phyloP scores from a whole-genome alignment of 2,888 invertebrate genomes.

The Drosophila ustulata region DNA sequence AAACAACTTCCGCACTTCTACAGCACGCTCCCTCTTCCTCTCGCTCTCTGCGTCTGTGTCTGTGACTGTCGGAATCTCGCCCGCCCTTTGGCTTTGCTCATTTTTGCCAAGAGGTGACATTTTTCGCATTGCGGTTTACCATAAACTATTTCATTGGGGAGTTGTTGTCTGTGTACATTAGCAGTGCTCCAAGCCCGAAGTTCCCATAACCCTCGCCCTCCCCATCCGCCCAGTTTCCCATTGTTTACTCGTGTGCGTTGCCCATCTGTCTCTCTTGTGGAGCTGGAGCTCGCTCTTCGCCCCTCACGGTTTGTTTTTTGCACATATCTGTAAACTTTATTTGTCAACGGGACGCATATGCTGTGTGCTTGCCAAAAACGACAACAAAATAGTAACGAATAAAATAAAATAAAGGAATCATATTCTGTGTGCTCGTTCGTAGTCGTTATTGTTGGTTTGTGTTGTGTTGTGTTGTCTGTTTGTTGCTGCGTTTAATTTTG shows the following conservation, averaged over 20 bases:
- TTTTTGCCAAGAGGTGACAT: constrained; percentile 83
- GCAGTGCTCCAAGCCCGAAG: constrained; percentile 39
- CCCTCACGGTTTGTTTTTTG: constrained; percentile 35
- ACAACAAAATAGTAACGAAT: constrained; percentile 12
- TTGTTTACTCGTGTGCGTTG: constrained; percentile 75
- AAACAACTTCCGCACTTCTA: constrained; percentile 78
- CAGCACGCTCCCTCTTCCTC: constrained; percentile 30
- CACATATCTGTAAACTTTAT: constrained; percentile 76
- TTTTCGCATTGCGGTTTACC: constrained; percentile 85
- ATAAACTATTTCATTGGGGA: constrained; percentile 83
- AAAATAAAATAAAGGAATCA: constrained; percentile 59
- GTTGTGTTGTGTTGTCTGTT: constrained; percentile 28
- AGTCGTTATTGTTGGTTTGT: constrained; percentile 34
- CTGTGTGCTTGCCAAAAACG: constrained; percentile 70
- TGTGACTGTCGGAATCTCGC: constrained; percentile 51
- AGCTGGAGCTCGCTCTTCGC: constrained; percentile 5
- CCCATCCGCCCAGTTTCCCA: constrained; percentile 42
- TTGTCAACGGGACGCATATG: constrained; percentile 78
- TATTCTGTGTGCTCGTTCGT: constrained; percentile 32
- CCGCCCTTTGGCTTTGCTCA: constrained; percentile 59
- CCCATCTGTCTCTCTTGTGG: constrained; percentile 55
- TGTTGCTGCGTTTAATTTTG: constrained; percentile 64
- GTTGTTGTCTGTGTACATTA: constrained; percentile 67
- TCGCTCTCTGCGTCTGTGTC: constrained; percentile 3
- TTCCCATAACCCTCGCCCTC: constrained; percentile 6